Conservation (phyloP, 2,797 vertebrate genomes). For the Monodelphis domestica region DNA sequence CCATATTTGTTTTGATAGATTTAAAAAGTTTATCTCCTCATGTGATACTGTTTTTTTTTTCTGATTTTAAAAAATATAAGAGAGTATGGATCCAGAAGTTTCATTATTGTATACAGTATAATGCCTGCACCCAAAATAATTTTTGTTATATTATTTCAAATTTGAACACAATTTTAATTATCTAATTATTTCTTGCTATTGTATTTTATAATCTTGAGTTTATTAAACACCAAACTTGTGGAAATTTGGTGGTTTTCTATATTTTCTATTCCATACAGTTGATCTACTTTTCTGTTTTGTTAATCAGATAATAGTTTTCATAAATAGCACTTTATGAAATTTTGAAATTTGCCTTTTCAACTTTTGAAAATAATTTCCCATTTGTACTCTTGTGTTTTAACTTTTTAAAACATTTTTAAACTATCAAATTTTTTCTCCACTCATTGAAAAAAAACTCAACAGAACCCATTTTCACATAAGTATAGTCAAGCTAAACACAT, state of each 20-base stretch:
- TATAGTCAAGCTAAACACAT: too few species aligned
- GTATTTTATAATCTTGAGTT: not conserved
- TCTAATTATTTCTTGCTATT: not conserved
- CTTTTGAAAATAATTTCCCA: not conserved
- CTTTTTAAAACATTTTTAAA: not conserved
- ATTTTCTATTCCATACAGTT: not conserved
- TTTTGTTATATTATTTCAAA: not conserved
- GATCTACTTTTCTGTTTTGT: not conserved
- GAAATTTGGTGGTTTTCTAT: not conserved
- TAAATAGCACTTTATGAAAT: not conserved
- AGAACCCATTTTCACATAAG: too few species aligned
- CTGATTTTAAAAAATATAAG: not conserved
- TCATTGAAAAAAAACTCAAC: too few species aligned
- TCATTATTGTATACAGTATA: not conserved
- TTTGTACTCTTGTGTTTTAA: not conserved
- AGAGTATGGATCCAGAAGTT: not conserved
- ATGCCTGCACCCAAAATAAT: not conserved
- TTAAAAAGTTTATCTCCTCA: not conserved
- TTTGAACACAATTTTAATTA: not conserved
- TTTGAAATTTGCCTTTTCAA: not conserved
- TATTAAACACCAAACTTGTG: not conserved
- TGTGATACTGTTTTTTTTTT: not conserved
- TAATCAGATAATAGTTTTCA: not conserved
- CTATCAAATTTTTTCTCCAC: not conserved
- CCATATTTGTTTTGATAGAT: not conserved